Conservation (phyloP, 2,888 invertebrate species). For the Ommatoiulus sabulosus region DNA sequence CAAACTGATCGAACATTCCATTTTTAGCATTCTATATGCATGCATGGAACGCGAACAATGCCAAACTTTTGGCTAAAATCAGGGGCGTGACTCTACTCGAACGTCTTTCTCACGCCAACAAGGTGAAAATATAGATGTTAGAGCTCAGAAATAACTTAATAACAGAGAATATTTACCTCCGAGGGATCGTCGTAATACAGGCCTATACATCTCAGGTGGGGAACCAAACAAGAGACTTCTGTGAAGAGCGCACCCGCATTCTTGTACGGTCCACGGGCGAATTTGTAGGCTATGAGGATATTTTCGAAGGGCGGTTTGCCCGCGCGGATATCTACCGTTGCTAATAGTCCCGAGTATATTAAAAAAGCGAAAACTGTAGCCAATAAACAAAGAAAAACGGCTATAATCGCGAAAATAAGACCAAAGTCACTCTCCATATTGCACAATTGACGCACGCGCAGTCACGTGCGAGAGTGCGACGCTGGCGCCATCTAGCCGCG, state of each 20-base stretch:
- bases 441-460: constrained; percentile 49
- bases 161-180: constrained; percentile 64
- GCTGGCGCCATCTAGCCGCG: constrained; percentile 10
- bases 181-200: constrained; percentile 70
- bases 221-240: constrained; percentile 66
- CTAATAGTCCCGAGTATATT: constrained; percentile 66
- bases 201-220: constrained; percentile 66
- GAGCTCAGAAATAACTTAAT: no score
- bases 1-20: background rate
- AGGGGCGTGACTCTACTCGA: no score
- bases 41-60: background rate
- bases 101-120: background rate
- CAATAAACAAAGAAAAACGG: constrained; percentile 64
- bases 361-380: constrained; percentile 64
- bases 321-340: constrained; percentile 66
- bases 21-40: background rate
- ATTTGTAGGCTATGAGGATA: constrained; percentile 67
- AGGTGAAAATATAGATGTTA: background rate
- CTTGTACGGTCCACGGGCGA: constrained; percentile 68
- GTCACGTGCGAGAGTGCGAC: background rate
- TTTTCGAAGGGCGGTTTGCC: constrained; percentile 66
- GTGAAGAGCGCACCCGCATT: constrained; percentile 67
- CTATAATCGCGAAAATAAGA: constrained; percentile 63
- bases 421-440: constrained; percentile 63
- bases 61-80: no score